Evolutionary conservation across 2,113 vertebrate genomes (phyloP), one percentile per base, ranked within the genome.

Genomic region (Dendropsophus ebraccatus): DNA sequence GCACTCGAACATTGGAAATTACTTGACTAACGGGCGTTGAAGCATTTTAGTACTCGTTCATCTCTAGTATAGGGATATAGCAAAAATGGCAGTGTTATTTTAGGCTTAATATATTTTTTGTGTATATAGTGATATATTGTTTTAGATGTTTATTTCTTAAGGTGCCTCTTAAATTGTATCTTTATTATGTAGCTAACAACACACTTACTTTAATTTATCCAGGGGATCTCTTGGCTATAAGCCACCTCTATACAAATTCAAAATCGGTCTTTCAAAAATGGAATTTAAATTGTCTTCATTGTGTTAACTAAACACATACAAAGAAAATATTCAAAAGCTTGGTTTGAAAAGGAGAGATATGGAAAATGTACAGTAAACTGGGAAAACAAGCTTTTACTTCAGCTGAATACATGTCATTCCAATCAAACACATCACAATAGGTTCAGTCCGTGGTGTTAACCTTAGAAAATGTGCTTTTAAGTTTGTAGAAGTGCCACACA

Each of bases 241-340:
- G 35, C 28, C 47, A 21, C n/a, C 12, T 17, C 74, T 52, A 76
- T 32, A 50, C 47, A 76, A 76, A 76, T 76, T 76, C 47, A 76
- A 49, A 74, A 32, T 76, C 30, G 74, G 14, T 76, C 11, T 76
- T 52, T 47, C n/a, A 52, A 30, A 28, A 76, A 76, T 30, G 25
- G 13, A 52, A 76, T 76, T 19, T 30, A 76, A 76, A 76, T 52
- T 52, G n/a, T 47, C 47, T 52, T 47, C 47, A n/a, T 76, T 76
- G 25, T 52, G 47, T 52, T 76, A 69, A 76, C 47, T 10, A 76
- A 21, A 52, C 19, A 52, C 47, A 52, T 25, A 74, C 41, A 76
- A 30, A 21, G 28, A 76, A 76, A 49, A 76, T 72, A 52, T 50
- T 30, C 74, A 30, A 17, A 8, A 76, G 73, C 12, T 4, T 30